Base-by-base conservation (phyloP, 2,888 invertebrate species). In the Apotomis turbidana region DNA sequence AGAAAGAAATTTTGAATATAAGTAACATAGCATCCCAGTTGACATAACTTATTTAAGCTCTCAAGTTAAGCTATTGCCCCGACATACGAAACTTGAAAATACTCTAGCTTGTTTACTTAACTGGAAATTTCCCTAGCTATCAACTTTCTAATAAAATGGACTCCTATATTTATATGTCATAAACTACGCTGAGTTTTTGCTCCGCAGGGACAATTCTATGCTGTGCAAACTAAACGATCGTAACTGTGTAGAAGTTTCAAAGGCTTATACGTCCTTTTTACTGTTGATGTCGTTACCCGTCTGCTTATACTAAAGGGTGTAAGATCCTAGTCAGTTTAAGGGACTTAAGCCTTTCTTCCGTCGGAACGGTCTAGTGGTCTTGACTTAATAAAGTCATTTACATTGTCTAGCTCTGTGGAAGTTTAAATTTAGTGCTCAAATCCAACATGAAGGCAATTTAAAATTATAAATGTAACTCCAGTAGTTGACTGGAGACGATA, bases 121-220 rank as follows among this genome's bases (percentile, higher is more conserved):
- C 8, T 41, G 6, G 15, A 52, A n/a, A 44, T 64, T 44, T 44
- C 9, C 52, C 44, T 44, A 63, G 54, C 41, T 54, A 55, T 64
- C 55, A 54, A 64, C 55, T 54, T 54, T 27, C 12, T 64, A 64
- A 64, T 55, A 55, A 44, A 41, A 55, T 15, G 64, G 41, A 9
- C 63, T 58, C 58, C 36, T 15, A 63, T 63, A 63, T 63, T 63
- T 63, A 54, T 15, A 49, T 51, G 52, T 54, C 41, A 63, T 15
- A 63, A 63, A 63, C 54, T 63, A 15, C 41, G 13, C 41, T 63
- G 52, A 54, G 49, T 63, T 15, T 41, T 63, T 63, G 41, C 52
- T 63, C 63, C 41, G 8, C 12, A 41, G 41, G 15, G 36, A 51
- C 62, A 63, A 15, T 52, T 63, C 38, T 13, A 13, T 27, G 3